phyloP scores from a whole-genome alignment of 2,113 vertebrate genomes.

The Solenodon paradoxus region DNA sequence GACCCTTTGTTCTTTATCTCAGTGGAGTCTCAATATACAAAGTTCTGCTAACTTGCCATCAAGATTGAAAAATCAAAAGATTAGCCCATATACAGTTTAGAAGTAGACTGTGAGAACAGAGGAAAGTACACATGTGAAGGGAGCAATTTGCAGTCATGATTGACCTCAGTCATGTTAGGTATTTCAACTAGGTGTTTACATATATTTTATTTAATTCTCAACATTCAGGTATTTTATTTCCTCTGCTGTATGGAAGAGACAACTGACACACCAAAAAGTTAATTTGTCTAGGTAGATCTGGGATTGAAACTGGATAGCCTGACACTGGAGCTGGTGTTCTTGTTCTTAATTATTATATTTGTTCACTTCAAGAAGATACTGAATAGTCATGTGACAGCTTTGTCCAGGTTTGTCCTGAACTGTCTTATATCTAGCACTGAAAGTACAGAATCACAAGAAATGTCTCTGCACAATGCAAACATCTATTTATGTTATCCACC shows the following conservation, averaged over 20 bases:
- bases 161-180: background rate
- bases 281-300: background rate
- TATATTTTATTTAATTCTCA: background rate
- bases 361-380: background rate
- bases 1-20: background rate
- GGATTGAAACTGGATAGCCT: background rate
- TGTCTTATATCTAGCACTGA: background rate
- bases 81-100: background rate
- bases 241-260: background rate
- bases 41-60: background rate
- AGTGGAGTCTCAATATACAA: background rate
- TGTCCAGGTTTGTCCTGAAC: background rate
- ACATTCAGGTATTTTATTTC: background rate
- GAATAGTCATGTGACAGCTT: background rate
- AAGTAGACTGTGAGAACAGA: background rate
- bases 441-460: background rate
- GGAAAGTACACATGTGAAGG: background rate
- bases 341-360: background rate
- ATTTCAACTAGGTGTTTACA: background rate
- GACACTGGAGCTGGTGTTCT: background rate
- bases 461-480: background rate
- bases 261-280: background rate
- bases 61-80: background rate
- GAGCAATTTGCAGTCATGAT: background rate
- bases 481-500: background rate